A percentile compares a stretch with the other conserved stretches of the same genome.
Evolutionary conservation across 2,888 invertebrate genomes (phyloP).

Genomic region (Scaptomyza flava): DNA sequence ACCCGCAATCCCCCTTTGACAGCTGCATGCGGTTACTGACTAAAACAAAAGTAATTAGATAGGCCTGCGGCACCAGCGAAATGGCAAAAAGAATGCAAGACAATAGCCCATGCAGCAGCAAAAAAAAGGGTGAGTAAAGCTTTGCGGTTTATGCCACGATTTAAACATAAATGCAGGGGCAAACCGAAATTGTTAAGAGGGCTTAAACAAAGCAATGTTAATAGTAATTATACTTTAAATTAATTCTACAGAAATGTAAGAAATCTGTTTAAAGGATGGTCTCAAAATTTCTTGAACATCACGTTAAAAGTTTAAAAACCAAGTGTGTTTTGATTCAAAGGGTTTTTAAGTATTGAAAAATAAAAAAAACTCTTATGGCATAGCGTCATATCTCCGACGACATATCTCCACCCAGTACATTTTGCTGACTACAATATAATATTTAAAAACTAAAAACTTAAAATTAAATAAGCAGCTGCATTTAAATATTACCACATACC

Average conservation of each 20-base stretch:
- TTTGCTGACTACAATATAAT: too few species aligned
- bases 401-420: too few species aligned
- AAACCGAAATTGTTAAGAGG: neutral
- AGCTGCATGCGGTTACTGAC: conserved; percentile 38
- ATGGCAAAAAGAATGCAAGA: conserved; percentile 42
- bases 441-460: too few species aligned
- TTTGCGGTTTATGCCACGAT: conserved; percentile 28
- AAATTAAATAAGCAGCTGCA: too few species aligned
- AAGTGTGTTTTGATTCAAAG: too few species aligned
- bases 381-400: too few species aligned
- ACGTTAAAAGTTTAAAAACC: too few species aligned
- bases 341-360: too few species aligned
- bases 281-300: too few species aligned
- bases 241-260: neutral
- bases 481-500: too few species aligned
- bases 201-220: neutral
- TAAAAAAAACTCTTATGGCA: too few species aligned
- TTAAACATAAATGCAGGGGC: conserved; percentile 9
- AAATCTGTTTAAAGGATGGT: neutral
- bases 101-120: conserved; percentile 6
- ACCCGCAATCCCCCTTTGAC: neutral
- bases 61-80: conserved; percentile 29
- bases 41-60: conserved; percentile 62
- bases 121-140: conserved; percentile 40
- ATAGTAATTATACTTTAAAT: neutral